Base-by-base conservation (phyloP, 2,797 vertebrate genomes). In the Pangasius sanitwongsei region DNA sequence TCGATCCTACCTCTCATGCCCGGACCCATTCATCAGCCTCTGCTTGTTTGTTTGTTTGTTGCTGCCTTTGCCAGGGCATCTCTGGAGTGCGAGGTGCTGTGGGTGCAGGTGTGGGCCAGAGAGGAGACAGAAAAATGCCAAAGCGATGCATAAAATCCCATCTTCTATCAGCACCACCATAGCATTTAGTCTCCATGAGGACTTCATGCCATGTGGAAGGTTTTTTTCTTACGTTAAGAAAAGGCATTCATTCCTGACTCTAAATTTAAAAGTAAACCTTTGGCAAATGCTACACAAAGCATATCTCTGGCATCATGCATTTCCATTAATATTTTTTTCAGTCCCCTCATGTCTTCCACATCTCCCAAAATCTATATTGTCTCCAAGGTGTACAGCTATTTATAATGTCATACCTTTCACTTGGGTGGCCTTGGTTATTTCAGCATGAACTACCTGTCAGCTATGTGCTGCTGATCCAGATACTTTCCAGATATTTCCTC, bases 1-100 rank as follows among this genome's bases (percentile, higher is more conserved):
- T 96, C 95, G 95, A 96, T 96, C 94, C 92, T 90, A 88, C 88
- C 92, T 93, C 93, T 90, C 93, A 92, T 94, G 94, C 93, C 95
- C 90, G 92, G 92, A 94, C 93, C 93, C 94, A 93, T 96, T 95
- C 94, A 95, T 96, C 94, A 96, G 94, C 91, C 92, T 83, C 90
- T 94, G 94, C 93, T 90, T 91, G 94, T 93, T 89, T 93, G 94
- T 90, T 91, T 91, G 89, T 90, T 87, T 93, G 93, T 92, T 92
- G 91, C 77, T 90, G 85, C 85, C 88, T 89, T 88, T 90, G 86
- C 89, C 90, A 90, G 88, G 84, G 74, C 28, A 65, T 92, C 90
- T 91, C 87, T 63, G 0, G 89, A 90, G 89, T 78, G 89, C 61
- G 65, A 88, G 87, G 89, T 89, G 86, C 84, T 88, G 72, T 4